Percentiles rank a stretch among this genome's conserved stretches.
These are phyloP conservation scores for Listrodromus nycthemerus DNA, from an alignment of 2,888 invertebrate genomes.

Conservation along the genomic window DNA sequence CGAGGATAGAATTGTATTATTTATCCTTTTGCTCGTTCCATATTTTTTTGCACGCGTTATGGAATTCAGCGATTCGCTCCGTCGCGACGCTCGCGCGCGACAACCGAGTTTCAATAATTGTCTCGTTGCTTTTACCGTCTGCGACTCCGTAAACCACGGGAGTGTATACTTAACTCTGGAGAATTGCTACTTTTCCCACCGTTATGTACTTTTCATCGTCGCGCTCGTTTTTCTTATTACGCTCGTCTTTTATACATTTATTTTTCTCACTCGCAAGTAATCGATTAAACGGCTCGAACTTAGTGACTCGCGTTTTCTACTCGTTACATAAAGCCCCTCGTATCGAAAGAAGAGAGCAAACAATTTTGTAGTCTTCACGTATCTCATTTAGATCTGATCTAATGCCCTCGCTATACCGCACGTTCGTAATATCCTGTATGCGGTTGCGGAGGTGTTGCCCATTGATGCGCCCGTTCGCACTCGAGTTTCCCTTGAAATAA, in stretches of 20 bases:
- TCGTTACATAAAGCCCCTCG: conserved; percentile 10
- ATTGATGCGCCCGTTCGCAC: conserved; percentile 59
- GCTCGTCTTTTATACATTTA: not conserved
- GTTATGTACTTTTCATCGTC: conserved; percentile 4
- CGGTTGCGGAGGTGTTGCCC: conserved; percentile 62
- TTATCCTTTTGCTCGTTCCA: conserved; percentile 56
- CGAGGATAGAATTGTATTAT: conserved; percentile 53
- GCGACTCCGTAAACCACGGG: not conserved
- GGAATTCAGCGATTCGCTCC: conserved; percentile 33
- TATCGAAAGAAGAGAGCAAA: conserved; percentile 23
- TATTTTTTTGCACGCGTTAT: not conserved
- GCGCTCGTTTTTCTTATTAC: not conserved
- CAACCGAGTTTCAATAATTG: not conserved
- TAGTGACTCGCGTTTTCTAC: not conserved
- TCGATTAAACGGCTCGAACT: not conserved
- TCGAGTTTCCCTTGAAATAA: conserved; percentile 24
- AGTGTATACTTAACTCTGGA: conserved; percentile 11
- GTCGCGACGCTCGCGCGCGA: not conserved
- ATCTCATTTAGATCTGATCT: conserved; percentile 68
- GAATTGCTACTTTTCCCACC: not conserved
- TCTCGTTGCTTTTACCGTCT: not conserved
- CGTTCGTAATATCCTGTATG: conserved; percentile 65
- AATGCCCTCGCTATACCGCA: conserved; percentile 33
- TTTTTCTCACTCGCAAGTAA: not conserved
- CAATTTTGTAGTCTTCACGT: conserved; percentile 62